A percentile compares a stretch with the other conserved stretches of the same genome.
Conservation (phyloP, 1,140 invertebrate species). For the Gryon sp. region DNA sequence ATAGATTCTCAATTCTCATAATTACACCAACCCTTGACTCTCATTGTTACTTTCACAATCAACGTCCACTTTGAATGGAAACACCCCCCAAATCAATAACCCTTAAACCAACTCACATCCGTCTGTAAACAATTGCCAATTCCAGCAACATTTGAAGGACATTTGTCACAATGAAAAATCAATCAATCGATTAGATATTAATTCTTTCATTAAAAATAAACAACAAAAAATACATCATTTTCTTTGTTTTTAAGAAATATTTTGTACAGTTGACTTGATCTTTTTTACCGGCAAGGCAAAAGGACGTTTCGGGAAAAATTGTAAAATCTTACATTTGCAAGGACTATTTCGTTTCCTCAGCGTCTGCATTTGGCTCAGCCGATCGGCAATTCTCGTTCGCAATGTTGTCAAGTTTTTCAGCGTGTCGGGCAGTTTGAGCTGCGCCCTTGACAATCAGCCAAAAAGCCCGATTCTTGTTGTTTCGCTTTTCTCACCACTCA, state of each 20-base stretch:
- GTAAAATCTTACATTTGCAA: conserved; percentile 91
- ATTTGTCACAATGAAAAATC: too few species aligned
- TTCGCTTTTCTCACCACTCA: conserved; percentile 38
- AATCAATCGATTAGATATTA: too few species aligned
- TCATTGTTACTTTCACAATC: too few species aligned
- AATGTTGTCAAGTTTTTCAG: conserved; percentile 54
- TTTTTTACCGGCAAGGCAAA: conserved; percentile 33
- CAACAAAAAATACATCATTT: too few species aligned
- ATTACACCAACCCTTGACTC: too few species aligned
- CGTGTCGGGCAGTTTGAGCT: not conserved
- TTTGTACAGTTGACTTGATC: conserved; percentile 15
- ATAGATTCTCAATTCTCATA: conserved; percentile 4
- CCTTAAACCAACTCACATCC: not conserved
- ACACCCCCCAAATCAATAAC: conserved; percentile 6
- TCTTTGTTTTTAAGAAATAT: conserved; percentile 1
- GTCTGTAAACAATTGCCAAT: conserved; percentile 3
- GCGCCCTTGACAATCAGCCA: too few species aligned
- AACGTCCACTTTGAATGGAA: not conserved
- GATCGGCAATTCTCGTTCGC: conserved; percentile 12
- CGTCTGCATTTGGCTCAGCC: conserved; percentile 86
- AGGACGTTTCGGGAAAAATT: not conserved
- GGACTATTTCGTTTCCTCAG: conserved; percentile 92
- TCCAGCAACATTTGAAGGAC: conserved; percentile 3
- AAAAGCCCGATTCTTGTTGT: too few species aligned
- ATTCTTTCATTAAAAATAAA: too few species aligned